Evolutionary conservation across 2,888 invertebrate genomes (phyloP), one percentile per base, ranked within the genome.

Genomic region (Xanthorhoe designata): DNA sequence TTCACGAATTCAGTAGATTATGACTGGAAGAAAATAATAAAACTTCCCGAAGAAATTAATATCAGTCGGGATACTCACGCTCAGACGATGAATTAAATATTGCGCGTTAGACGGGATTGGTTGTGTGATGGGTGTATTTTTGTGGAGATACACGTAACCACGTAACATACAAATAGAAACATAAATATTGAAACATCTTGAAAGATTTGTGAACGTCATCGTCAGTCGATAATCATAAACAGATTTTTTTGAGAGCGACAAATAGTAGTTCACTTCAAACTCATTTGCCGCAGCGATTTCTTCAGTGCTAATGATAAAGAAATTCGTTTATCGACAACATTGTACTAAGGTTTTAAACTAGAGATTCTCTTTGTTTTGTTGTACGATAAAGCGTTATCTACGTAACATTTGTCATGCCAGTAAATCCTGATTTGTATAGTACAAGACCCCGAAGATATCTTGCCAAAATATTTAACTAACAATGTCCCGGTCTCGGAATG

Each of bases 1-100:
- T 24, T 17, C 15, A 10, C 49, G 13, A 47, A 45, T 63, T 57
- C 42, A 63, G 42, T 56, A 51, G 62, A 57, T 55, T 55, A 61
- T 42, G 62, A 62, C 19, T 54, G n/a, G 50, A 24, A 55, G 50
- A 49, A 61, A 17, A 61, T 35, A 18, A 29, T 57, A 58, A 49
- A 47, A 1, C 45, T 47, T 47, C 15, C 47, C 15, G 17, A 47
- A 17, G 15, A 47, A 15, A 17, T 47, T 13, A 42, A 38, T 38
- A 38, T 13, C 38, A 13, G 13, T 13, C 38, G 38, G 38, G 10
- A 42, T 42, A 42, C 32, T 32, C 32, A 7, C 32, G 10, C 38
- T 42, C 13, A 1, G 38, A 13, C 38, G 38, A 42, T 42, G 13
- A 42, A 42, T 42, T 13, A 42, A 42, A 42, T 42, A 42, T 42